Conservation (phyloP, 2,113 vertebrate genomes). For the Megaceryle torquata region DNA sequence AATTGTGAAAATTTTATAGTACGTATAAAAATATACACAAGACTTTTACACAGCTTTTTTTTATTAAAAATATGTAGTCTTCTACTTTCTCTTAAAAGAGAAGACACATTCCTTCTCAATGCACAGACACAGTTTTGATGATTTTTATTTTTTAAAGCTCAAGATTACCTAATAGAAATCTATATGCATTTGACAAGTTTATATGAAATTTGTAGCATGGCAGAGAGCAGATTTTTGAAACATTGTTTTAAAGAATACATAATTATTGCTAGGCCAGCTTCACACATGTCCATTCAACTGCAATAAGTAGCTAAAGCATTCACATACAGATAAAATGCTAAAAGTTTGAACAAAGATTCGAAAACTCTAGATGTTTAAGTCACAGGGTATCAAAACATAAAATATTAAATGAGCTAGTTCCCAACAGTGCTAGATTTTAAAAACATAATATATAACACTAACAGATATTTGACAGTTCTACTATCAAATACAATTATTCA, state of each 20-base stretch:
- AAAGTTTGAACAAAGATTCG: neutral
- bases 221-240: neutral
- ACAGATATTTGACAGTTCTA: neutral
- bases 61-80: neutral
- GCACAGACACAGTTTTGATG: neutral
- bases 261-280: neutral
- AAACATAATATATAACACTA: accelerated
- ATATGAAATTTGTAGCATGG: neutral
- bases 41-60: neutral
- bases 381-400: neutral
- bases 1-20: neutral
- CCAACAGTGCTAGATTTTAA: neutral
- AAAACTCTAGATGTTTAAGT: neutral
- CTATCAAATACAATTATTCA: accelerated
- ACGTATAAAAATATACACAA: neutral
- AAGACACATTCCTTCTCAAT: neutral
- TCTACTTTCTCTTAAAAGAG: neutral
- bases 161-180: neutral
- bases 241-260: neutral
- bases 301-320: neutral
- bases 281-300: neutral
- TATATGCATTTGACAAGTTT: neutral
- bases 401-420: neutral
- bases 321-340: neutral
- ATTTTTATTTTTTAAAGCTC: neutral